Evolutionary conservation across 2,797 vertebrate genomes (phyloP).

Genomic region (Sphaeramia orbicularis): DNA sequence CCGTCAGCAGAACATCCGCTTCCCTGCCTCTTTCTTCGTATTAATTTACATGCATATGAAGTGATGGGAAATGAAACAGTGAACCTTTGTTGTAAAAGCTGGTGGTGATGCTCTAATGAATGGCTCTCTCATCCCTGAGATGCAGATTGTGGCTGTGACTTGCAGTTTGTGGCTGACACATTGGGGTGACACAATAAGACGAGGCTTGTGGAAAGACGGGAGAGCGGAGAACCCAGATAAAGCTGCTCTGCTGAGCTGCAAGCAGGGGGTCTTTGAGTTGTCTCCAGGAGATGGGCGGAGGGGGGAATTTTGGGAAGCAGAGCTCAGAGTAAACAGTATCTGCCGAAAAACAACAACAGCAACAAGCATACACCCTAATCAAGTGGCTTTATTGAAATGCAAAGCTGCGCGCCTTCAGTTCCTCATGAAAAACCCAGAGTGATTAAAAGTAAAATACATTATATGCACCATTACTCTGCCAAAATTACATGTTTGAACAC

Average conservation of each 20-base stretch:
- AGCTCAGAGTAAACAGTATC: conserved; percentile 75
- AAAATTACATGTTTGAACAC: conserved; percentile 78
- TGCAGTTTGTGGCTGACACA: conserved; percentile 70
- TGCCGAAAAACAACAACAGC: conserved; percentile 75
- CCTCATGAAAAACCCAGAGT: conserved; percentile 43
- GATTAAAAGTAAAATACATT: conserved; percentile 71
- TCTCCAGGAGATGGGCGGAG: conserved; percentile 64
- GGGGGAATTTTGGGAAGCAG: conserved; percentile 64
- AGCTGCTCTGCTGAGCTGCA: conserved; percentile 74
- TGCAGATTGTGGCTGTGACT: conserved; percentile 64
- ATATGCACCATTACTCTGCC: conserved; percentile 68
- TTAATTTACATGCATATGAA: conserved; percentile 55
- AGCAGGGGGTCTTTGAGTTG: conserved; percentile 81
- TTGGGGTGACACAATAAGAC: conserved; percentile 68
- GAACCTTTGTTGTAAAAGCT: conserved; percentile 56
- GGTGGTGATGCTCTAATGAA: conserved; percentile 74
- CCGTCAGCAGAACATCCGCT: conserved; percentile 40
- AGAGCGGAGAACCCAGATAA: conserved; percentile 73
- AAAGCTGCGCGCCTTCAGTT: conserved; percentile 67
- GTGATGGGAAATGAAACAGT: conserved; percentile 55
- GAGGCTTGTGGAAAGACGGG: conserved; percentile 61
- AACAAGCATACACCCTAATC: conserved; percentile 60
- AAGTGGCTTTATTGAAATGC: conserved; percentile 79
- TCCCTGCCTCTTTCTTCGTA: conserved; percentile 37
- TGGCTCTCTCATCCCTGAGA: conserved; percentile 70